phyloP scores from a whole-genome alignment of 2,888 invertebrate species.

The Apamea crenata region DNA sequence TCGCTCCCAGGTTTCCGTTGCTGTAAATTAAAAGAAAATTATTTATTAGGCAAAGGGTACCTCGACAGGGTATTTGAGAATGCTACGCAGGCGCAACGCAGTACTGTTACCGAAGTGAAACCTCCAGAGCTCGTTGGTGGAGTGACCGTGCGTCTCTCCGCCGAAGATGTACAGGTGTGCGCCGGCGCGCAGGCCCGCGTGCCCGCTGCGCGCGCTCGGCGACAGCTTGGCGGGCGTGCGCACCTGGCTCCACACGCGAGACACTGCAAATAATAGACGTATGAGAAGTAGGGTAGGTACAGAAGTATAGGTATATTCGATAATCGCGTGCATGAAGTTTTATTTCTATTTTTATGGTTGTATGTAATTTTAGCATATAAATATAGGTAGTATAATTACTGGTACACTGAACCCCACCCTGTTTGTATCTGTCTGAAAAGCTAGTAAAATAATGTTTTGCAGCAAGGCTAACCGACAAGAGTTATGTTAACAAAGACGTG shows the following conservation, averaged over 20 bases:
- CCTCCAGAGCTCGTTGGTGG: slow-evolving; percentile 95
- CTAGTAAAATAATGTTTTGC: not conserved
- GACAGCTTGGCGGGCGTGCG: slow-evolving; percentile 91
- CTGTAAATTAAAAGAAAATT: slow-evolving; percentile 78
- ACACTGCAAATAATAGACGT: slow-evolving; percentile 78
- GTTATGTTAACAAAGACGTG: not conserved
- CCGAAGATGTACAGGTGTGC: slow-evolving; percentile 95
- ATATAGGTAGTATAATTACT: too few species aligned
- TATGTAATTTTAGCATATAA: not conserved
- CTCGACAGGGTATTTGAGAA: not conserved
- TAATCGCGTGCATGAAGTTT: not conserved
- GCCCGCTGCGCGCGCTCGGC: slow-evolving; percentile 94
- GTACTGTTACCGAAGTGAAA: slow-evolving; percentile 93
- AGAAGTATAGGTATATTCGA: not conserved
- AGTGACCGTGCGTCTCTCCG: slow-evolving; percentile 93
- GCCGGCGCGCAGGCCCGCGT: slow-evolving; percentile 94
- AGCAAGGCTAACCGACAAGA: not conserved
- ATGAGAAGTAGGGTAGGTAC: slow-evolving; percentile 73
- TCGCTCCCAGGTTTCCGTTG: slow-evolving; percentile 94
- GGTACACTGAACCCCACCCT: not conserved
- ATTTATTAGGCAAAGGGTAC: not conserved
- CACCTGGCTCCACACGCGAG: slow-evolving; percentile 92
- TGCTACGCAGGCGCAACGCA: not conserved
- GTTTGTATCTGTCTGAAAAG: not conserved
- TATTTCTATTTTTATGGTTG: not conserved